A percentile compares a stretch with the other conserved stretches of the same genome.
phyloP scores from a whole-genome alignment of 2,797 vertebrate species.

The Octomys mimax region DNA sequence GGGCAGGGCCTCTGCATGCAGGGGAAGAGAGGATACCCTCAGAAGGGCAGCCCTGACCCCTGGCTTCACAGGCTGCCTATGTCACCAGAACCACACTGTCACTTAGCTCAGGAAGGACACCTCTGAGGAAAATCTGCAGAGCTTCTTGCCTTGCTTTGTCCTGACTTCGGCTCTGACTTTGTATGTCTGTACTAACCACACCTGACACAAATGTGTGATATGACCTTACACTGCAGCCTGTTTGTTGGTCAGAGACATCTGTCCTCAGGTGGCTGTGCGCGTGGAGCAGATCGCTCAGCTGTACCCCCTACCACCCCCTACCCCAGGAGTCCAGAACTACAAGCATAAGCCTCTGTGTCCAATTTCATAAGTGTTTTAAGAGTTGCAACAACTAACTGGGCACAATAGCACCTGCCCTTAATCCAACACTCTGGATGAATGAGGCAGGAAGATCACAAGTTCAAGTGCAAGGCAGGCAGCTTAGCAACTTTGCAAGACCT shows the following conservation, averaged over 20 bases:
- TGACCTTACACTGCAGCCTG: not conserved
- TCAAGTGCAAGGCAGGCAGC: not conserved
- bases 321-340: not conserved
- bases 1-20: not conserved
- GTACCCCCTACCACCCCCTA: accelerated
- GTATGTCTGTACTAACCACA: accelerated
- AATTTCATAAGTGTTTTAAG: not conserved
- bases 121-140: not conserved
- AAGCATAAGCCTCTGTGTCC: not conserved
- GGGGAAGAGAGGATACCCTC: not conserved
- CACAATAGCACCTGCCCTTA: not conserved
- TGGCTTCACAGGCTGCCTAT: not conserved
- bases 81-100: not conserved
- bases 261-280: not conserved
- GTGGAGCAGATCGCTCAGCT: not conserved
- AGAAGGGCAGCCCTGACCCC: not conserved
- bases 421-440: not conserved
- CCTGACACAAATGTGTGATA: accelerated
- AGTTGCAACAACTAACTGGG: not conserved
- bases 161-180: accelerated
- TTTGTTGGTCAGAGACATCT: not conserved
- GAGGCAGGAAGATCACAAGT: not conserved
- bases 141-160: not conserved
- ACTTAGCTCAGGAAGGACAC: not conserved
- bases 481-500: not conserved